These are phyloP conservation scores for Galeopsomyia nigrocyanea DNA, from an alignment of 2,888 invertebrate genomes.

Conservation along the genomic window DNA sequence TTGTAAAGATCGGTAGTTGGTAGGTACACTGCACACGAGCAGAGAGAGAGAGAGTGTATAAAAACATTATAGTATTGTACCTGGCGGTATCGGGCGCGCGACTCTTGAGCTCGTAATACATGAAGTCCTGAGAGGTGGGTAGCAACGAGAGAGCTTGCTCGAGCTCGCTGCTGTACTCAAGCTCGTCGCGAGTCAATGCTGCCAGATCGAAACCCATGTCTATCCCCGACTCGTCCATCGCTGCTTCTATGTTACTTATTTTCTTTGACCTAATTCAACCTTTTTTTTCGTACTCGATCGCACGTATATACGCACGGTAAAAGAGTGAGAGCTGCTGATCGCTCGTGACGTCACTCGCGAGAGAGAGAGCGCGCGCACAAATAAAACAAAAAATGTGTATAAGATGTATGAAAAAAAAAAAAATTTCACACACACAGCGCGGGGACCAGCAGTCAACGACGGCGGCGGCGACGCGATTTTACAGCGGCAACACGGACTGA, in stretches of 20 bases:
- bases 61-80: constrained; percentile 64
- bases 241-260: neutral
- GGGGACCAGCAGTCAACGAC: no score
- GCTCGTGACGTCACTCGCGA: neutral
- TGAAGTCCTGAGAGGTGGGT: constrained; percentile 72
- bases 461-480: no score
- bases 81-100: constrained; percentile 75
- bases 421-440: no score
- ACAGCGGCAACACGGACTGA: no score
- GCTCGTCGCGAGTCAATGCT: constrained; percentile 72
- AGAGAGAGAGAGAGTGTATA: neutral
- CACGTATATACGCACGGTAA: neutral
- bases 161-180: constrained; percentile 71
- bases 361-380: constrained; percentile 4
- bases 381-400: no score
- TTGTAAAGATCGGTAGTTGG: neutral
- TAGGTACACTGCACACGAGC: neutral
- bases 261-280: no score
- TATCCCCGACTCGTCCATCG: constrained; percentile 77
- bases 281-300: no score
- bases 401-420: no score
- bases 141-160: constrained; percentile 73
- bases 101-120: constrained; percentile 77
- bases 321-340: neutral
- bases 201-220: constrained; percentile 77